These are phyloP conservation scores for Leptopilina boulardi DNA, from an alignment of 1,140 invertebrate genomes.

Conservation along the genomic window DNA sequence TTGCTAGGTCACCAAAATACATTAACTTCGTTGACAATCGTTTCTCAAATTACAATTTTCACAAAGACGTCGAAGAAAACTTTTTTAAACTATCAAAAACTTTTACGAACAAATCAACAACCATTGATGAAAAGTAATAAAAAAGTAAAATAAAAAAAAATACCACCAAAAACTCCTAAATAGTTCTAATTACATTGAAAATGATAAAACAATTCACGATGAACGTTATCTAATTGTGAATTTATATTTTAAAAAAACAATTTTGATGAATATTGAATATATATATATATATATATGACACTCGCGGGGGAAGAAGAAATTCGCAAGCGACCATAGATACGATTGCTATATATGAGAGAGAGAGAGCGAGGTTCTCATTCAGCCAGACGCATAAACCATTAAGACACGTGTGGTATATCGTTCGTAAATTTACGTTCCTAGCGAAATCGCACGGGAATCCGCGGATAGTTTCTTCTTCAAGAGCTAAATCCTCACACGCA, in stretches of 20 bases:
- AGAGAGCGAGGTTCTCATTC: constrained; percentile 3
- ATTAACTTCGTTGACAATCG: background rate
- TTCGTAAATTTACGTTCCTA: constrained; percentile 48
- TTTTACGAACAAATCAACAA: no score
- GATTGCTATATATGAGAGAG: background rate
- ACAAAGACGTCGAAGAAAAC: background rate
- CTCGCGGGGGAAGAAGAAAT: background rate
- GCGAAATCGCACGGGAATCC: constrained; percentile 47
- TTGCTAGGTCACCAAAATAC: constrained; percentile 6
- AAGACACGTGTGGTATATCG: constrained; percentile 48
- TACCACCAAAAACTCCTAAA: no score
- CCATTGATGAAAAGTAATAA: no score
- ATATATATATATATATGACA: no score
- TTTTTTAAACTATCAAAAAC: background rate
- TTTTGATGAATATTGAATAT: no score
- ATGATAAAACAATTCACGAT: no score
- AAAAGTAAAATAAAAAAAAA: no score
- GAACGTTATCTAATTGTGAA: no score
- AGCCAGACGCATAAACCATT: constrained; percentile 61
- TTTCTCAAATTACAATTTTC: background rate
- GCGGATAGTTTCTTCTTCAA: constrained; percentile 36
- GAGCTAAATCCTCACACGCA: constrained; percentile 30
- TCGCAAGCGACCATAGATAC: background rate
- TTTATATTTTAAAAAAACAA: no score
- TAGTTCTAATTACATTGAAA: no score